A percentile compares a stretch with the other conserved stretches of the same genome.
Evolutionary conservation across 2,888 invertebrate species (phyloP).

Genomic region (Serripes groenlandicus): DNA sequence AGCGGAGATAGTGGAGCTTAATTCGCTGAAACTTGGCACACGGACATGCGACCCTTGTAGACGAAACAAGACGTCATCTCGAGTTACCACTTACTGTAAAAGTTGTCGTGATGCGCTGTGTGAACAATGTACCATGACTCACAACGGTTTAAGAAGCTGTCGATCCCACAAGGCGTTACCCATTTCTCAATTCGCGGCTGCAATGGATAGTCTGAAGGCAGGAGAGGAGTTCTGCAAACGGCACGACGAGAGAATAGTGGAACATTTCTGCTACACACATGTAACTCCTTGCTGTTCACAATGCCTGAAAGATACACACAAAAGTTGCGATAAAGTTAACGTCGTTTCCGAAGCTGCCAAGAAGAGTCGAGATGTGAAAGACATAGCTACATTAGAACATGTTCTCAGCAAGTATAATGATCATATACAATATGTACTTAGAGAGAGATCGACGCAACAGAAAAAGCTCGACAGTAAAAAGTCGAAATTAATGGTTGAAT

Average conservation of each 20-base stretch:
- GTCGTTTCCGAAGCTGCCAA: constrained; percentile 61
- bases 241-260: constrained; percentile 63
- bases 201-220: constrained; percentile 67
- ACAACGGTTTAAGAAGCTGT: constrained; percentile 69
- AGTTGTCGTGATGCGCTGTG: constrained; percentile 72
- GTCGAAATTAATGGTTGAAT: constrained; percentile 67
- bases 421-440: constrained; percentile 58
- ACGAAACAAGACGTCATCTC: constrained; percentile 61
- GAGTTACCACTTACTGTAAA: constrained; percentile 69
- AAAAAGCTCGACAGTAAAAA: constrained; percentile 67
- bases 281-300: constrained; percentile 67
- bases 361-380: constrained; percentile 58
- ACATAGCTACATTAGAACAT: constrained; percentile 51
- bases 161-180: constrained; percentile 66
- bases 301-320: constrained; percentile 68
- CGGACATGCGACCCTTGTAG: constrained; percentile 70
- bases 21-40: constrained; percentile 65
- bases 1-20: constrained; percentile 66
- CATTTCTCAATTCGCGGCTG: constrained; percentile 62
- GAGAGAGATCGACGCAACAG: constrained; percentile 61
- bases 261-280: constrained; percentile 67
- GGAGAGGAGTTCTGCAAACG: constrained; percentile 65
- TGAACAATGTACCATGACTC: constrained; percentile 68
- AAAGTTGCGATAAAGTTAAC: constrained; percentile 66
- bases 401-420: constrained; percentile 65